Evolutionary conservation across 2,797 vertebrate species (phyloP).

Genomic region (Pelodytes ibericus): DNA sequence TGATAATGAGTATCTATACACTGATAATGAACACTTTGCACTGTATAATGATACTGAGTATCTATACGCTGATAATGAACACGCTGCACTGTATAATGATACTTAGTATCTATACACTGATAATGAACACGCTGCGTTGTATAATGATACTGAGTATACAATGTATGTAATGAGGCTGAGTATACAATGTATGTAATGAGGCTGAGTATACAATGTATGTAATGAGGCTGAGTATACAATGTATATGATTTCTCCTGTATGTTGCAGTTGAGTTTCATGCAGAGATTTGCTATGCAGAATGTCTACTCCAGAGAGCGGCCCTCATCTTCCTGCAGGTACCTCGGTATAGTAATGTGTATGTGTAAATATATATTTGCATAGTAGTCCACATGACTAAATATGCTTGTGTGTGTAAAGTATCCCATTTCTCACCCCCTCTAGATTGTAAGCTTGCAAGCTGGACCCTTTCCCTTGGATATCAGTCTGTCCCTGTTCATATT

Average conservation of each 20-base stretch:
- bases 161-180: not conserved
- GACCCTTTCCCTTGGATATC: too few relatives aligned
- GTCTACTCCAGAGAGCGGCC: slow-evolving; percentile 82
- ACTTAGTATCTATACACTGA: too few relatives aligned
- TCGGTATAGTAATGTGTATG: too few relatives aligned
- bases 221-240: not conserved
- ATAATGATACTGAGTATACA: not conserved
- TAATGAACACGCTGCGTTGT: not conserved
- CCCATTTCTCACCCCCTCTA: too few relatives aligned
- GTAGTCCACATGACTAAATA: too few relatives aligned
- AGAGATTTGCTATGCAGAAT: slow-evolving; percentile 84
- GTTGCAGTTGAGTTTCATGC: slow-evolving; percentile 82
- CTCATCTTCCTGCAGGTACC: slow-evolving; percentile 87
- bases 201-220: not conserved
- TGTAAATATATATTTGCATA: too few relatives aligned
- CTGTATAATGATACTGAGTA: not conserved
- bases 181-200: not conserved
- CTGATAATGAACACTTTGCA: too few relatives aligned
- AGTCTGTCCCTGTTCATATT: too few relatives aligned
- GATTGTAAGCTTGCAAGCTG: too few relatives aligned
- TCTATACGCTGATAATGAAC: too few relatives aligned
- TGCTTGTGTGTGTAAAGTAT: too few relatives aligned
- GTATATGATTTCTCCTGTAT: slow-evolving; percentile 9
- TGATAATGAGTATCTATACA: not conserved
- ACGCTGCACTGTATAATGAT: not conserved